Evolutionary conservation across 1,140 invertebrate genomes (phyloP), one percentile per base, ranked within the genome.

Genomic region (Apis laboriosa): DNA sequence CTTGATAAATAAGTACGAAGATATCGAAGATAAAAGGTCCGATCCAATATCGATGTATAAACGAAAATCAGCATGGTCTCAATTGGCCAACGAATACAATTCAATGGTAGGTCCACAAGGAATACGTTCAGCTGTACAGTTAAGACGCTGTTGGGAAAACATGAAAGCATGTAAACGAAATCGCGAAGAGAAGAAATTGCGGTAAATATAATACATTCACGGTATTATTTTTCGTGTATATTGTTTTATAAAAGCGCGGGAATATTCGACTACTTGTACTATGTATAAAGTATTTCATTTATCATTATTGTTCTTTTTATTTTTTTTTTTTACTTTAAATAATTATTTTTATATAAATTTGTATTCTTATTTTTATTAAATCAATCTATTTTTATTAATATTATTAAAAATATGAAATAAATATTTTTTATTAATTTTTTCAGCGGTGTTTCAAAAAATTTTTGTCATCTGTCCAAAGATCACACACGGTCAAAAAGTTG

Each of bases 71-170:
- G 88, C 89, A 19, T 91, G 90, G 90, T 79, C 86, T 2, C 84
- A 87, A 66, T 49, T 91, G 19, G 86, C 90, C 12, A 87, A 88
- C 9, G 90, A 91, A 28, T 91, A 91, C 49, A 91, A 91, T 56
- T 71, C 77, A 1, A 85, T 88, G 49, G 89, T 91, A 3, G 90
- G 90, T 2, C 70, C 85, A 0, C 84, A 88, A 28, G 83, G 85
- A 19, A 63, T 87, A 0, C 83, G 90, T 28, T 89, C 90, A 0
- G 81, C 84, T 1, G 77, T 90, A 17, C 90, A 91, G 60, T 71
- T 91, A 11, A 84, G 89, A 72, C 88, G 90, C 61, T 91, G 90
- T 28, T 91, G 90, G 90, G 90, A 91, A 77, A 91, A 91, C 66
- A 91, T 91, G 90, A 91, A 91, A 68, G 88, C 88, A 9, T 90